Evolutionary conservation across 2,888 invertebrate species (phyloP).

Genomic region (Clunio marinus): DNA sequence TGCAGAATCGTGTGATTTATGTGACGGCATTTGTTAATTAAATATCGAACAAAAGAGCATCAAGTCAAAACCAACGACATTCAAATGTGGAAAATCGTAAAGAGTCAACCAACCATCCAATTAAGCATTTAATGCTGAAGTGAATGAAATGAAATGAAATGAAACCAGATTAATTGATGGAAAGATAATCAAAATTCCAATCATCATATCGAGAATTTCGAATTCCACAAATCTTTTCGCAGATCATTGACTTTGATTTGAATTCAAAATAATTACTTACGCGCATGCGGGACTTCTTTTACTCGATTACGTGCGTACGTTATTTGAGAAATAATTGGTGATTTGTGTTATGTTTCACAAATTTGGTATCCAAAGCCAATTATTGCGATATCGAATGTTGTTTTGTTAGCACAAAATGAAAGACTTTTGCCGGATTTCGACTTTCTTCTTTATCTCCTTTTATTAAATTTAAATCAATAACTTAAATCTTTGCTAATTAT

Average conservation of each 20-base stretch:
- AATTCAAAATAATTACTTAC: conserved; percentile 7
- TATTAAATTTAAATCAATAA: no score
- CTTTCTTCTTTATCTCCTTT: no score
- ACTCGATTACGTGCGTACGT: neutral
- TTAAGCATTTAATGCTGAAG: neutral
- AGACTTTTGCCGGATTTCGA: no score
- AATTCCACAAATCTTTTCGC: conserved; percentile 5
- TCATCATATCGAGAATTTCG: conserved; percentile 27
- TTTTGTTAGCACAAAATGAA: no score
- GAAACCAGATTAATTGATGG: conserved; percentile 31
- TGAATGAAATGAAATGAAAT: neutral
- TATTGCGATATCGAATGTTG: no score
- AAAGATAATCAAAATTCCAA: conserved; percentile 29
- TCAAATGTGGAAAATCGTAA: neutral
- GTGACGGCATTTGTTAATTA: neutral
- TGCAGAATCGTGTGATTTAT: neutral
- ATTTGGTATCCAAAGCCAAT: no score
- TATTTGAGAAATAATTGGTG: no score
- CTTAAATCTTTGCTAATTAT: no score
- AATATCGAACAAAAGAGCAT: neutral
- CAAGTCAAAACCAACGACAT: neutral
- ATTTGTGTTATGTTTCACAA: no score
- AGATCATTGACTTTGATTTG: conserved; percentile 38
- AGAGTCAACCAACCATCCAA: neutral
- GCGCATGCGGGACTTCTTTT: neutral